Base-by-base conservation (phyloP, 2,113 vertebrate species). In the Rhea americana region DNA sequence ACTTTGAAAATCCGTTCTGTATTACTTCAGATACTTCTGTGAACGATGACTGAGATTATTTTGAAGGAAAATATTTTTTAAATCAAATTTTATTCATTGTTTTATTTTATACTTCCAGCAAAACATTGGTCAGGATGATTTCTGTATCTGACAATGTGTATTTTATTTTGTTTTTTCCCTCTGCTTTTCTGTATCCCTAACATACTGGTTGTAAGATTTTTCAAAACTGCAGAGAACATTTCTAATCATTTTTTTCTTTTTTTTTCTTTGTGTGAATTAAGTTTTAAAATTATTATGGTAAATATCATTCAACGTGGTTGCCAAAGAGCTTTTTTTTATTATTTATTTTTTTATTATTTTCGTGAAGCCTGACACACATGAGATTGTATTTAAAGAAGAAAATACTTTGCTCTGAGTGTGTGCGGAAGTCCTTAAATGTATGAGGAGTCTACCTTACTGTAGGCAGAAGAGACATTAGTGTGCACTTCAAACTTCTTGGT, bases 301-400 rank as follows among this genome's bases (percentile, higher is more conserved):
- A 26, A 21, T 59, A 10, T 56, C 2, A 51, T 13, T 62, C 61
- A 41, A 58, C 74, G 3, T 18, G 66, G 11, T 12, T 13, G 3
- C 65, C 1, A 0, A 63, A 68, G 32, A 77, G 43, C 25, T 37
- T 45, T 45, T 3, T 45, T 45, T 45, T 45, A 35, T 35, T 35
- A 35, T 35, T 35, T 35, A 35, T 35, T 35, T 35, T 35, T 35
- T 35, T 35, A 35, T 35, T 35, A 35, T 45, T 21, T 55, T 41
- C 20, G 81, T 11, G 1, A 56, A n/a, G 65, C 59, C 43, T 70
- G 2, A 50, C 43, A 3, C 4, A n/a, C 53, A 6, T 0, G 1
- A 47, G 35, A 47, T n/a, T 24, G 13, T 48, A 47, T 47, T 48
- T n/a, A 43, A 22, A n/a, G 45, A 47, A 68, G 16, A 66, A 51